phyloP scores from a whole-genome alignment of 2,888 invertebrate genomes.

The Leucozona laternaria region DNA sequence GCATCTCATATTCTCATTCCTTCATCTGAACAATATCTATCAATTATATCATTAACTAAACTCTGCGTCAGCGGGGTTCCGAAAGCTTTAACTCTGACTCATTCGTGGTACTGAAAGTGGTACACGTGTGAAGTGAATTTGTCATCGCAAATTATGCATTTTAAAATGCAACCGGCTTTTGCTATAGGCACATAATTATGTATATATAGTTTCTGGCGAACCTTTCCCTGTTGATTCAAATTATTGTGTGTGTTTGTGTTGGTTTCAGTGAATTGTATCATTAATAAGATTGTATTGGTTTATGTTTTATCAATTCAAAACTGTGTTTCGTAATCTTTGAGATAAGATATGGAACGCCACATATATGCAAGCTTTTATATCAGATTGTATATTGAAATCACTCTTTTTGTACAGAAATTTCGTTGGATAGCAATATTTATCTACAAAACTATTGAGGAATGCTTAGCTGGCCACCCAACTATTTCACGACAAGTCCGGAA shows the following conservation, averaged over 20 bases:
- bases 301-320: neutral
- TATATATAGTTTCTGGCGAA: neutral
- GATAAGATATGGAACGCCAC: slow-evolving; percentile 14
- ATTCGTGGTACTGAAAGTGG: slow-evolving; percentile 4
- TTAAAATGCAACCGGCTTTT: slow-evolving; percentile 13
- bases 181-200: neutral
- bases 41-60: neutral
- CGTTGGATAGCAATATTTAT: too few species aligned
- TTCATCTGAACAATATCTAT: neutral
- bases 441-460: too few species aligned
- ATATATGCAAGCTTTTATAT: too few species aligned
- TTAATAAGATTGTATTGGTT: neutral
- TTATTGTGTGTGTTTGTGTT: neutral
- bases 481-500: too few species aligned
- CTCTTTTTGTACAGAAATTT: too few species aligned
- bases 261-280: neutral
- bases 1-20: too few species aligned
- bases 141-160: slow-evolving; percentile 49
- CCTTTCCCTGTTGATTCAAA: neutral
- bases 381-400: too few species aligned
- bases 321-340: neutral
- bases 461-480: too few species aligned
- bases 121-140: slow-evolving; percentile 6
- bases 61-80: neutral
- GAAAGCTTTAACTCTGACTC: slow-evolving; percentile 21